Evolutionary conservation across 2,888 invertebrate species (phyloP).

Genomic region (Tenthredo distinguenda): DNA sequence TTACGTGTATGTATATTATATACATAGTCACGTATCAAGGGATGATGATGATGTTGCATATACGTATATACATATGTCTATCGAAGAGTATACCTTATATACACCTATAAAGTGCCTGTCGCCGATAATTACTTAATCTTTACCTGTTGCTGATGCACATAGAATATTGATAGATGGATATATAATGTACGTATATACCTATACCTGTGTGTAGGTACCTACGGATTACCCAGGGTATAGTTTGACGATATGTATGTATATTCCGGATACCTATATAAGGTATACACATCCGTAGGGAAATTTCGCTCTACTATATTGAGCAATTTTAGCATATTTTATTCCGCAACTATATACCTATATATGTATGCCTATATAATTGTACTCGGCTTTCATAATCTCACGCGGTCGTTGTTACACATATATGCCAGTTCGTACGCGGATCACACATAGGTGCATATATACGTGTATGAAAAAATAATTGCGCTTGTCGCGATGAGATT

Average conservation of each 20-base stretch:
- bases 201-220: neutral
- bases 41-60: neutral
- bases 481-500: too few species aligned
- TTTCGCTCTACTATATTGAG: neutral
- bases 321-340: neutral
- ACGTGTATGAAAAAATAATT: too few species aligned
- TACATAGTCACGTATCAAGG: neutral
- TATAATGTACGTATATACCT: neutral
- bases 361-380: too few species aligned
- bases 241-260: neutral
- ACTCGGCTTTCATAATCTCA: too few species aligned
- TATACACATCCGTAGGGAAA: neutral
- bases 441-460: too few species aligned
- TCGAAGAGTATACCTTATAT: neutral
- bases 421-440: too few species aligned
- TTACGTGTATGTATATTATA: neutral
- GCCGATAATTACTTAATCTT: slow-evolving; percentile 32
- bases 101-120: slow-evolving; percentile 3
- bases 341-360: neutral
- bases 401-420: too few species aligned
- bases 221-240: neutral
- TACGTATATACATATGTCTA: neutral
- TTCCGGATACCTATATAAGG: neutral
- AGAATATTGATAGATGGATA: slow-evolving; percentile 14
- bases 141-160: slow-evolving; percentile 32